These are phyloP conservation scores for Toxostoma redivivum DNA, from an alignment of 2,113 vertebrate species.

Conservation along the genomic window DNA sequence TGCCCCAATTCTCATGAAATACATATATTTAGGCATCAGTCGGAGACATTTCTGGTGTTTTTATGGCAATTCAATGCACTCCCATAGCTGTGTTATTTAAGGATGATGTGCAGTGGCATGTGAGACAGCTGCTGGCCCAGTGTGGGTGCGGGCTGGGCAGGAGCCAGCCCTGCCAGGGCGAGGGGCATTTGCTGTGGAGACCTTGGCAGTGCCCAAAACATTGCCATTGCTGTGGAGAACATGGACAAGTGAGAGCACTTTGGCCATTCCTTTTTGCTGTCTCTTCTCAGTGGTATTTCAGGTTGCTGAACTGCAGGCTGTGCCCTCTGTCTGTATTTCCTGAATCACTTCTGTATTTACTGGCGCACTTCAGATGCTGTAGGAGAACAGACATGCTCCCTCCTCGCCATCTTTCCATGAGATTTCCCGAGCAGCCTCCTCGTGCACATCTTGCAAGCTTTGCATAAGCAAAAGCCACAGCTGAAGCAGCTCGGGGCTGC, in stretches of 20 bases:
- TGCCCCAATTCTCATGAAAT: background rate
- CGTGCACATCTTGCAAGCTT: background rate
- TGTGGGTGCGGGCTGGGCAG: accelerated
- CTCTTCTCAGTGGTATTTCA: background rate
- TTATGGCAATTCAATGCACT: background rate
- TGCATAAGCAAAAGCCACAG: background rate
- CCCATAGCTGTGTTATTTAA: background rate
- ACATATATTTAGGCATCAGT: background rate
- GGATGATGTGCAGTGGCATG: accelerated
- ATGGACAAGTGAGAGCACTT: accelerated
- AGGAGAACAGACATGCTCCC: background rate
- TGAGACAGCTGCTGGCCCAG: accelerated
- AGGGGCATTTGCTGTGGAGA: background rate
- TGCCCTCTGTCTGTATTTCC: background rate
- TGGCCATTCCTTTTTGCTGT: background rate
- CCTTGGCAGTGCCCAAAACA: background rate
- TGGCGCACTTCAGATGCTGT: accelerated
- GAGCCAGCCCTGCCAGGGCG: background rate
- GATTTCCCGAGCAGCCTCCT: background rate
- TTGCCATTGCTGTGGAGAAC: background rate
- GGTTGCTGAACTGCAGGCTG: background rate
- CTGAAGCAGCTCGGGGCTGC: background rate
- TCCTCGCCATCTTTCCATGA: background rate
- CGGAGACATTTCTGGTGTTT: background rate
- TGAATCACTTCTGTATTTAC: background rate